Evolutionary conservation across 1,140 invertebrate genomes (phyloP), one percentile per base, ranked within the genome.

Genomic region (Drosophila seguyi): DNA sequence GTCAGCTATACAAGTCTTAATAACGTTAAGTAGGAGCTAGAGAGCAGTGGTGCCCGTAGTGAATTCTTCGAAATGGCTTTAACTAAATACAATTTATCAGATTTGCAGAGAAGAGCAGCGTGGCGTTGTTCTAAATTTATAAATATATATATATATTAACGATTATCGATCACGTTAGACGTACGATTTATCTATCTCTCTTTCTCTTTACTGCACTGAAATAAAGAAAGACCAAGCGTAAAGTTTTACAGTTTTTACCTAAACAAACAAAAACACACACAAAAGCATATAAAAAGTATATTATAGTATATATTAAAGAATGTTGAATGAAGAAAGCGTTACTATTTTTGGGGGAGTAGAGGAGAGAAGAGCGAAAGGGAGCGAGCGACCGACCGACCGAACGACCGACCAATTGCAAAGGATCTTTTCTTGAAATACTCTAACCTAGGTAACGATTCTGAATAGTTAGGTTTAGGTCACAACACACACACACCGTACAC

Each of bases 331-430:
- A 16, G 20, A 58, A 31, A 65, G 20, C 75, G 50, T 55, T 60
- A 48, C 31, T 38, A 67, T 67, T 75, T 44, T 65, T 18, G 25
- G 25, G 25, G 10, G 31, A 66, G 59, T 66, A 45, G n/a, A 25
- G 13, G n/a, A 14, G 8, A 71, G 39, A 39, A 36, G 6, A 71
- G 67, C 38, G 59, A 73, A 63, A 39, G 60, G 59, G 50, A 72
- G 80, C 72, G 84, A 91, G 85, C 90, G 90, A 91, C 82, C 90
- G 84, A 91, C 90, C 90, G 90, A 91, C 82, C 90, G 90, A 91
- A 86, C 85, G 85, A 91, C 71, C 85, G 85, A 91, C 86, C 85
- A 90, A 90, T 86, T 90, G 69, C 73, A 67, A 85, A 83, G 7
- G 75, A 69, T 79, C 58, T 76, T 63, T 79, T 75, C 66, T 47